phyloP scores from a whole-genome alignment of 2,113 vertebrate species.

The Lycaon pictus region DNA sequence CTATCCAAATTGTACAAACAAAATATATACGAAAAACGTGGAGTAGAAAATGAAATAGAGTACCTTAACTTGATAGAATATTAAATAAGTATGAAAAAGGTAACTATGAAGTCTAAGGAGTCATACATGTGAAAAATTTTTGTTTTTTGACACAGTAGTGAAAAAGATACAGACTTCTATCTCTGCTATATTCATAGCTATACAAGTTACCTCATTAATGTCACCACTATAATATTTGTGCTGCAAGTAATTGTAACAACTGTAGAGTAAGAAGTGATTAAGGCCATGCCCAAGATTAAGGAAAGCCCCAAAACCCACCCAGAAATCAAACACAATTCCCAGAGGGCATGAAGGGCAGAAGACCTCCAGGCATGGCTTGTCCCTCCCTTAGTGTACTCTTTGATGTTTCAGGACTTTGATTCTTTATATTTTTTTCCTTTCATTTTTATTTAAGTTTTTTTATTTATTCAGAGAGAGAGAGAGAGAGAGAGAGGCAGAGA shows the following conservation, averaged over 20 bases:
- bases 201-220: background rate
- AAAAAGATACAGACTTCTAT: background rate
- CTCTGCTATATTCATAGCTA: background rate
- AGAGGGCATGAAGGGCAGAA: fast-evolving
- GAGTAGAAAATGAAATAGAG: background rate
- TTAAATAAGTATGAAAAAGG: background rate
- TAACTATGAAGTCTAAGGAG: background rate
- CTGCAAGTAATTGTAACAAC: background rate
- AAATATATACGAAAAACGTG: background rate
- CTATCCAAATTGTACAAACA: background rate
- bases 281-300: fast-evolving
- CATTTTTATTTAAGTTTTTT: background rate
- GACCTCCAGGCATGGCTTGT: fast-evolving
- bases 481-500: too few species aligned
- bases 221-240: background rate
- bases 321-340: background rate
- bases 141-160: background rate
- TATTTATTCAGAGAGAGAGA: too few species aligned
- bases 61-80: background rate
- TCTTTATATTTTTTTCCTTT: background rate
- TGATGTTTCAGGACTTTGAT: background rate
- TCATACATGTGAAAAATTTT: background rate
- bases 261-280: background rate
- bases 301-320: background rate
- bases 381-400: too few species aligned